Evolutionary conservation across 2,888 invertebrate genomes (phyloP).

Genomic region (Keiferia lycopersicella): DNA sequence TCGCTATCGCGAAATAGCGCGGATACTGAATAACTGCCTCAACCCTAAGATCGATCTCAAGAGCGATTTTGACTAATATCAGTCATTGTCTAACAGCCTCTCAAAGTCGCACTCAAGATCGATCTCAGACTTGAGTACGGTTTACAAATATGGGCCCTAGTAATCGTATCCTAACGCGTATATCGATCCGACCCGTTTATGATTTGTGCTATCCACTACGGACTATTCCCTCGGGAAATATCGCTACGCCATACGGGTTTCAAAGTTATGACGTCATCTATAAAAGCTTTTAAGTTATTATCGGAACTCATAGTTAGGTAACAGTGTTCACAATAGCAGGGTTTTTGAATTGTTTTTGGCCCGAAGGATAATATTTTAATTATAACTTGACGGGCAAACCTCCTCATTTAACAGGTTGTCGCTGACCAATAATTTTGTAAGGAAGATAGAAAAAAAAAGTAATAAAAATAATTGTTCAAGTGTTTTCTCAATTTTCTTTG

Average conservation of each 20-base stretch:
- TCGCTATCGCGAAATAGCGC: not conserved
- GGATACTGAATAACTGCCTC: not conserved
- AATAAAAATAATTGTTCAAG: too few species aligned
- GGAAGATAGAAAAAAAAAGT: too few species aligned
- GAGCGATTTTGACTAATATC: too few species aligned
- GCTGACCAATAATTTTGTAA: too few species aligned
- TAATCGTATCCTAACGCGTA: not conserved
- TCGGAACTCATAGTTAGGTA: not conserved
- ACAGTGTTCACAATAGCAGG: too few species aligned
- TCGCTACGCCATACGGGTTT: not conserved
- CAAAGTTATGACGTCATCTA: not conserved
- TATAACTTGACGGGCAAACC: not conserved
- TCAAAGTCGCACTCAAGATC: too few species aligned
- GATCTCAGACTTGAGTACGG: too few species aligned
- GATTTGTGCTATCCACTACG: slow-evolving; percentile 3
- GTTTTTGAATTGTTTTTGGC: too few species aligned
- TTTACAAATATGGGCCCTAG: not conserved
- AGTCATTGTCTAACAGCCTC: too few species aligned
- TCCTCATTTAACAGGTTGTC: too few species aligned
- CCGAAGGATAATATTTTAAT: too few species aligned
- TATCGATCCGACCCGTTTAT: not conserved
- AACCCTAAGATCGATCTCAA: too few species aligned
- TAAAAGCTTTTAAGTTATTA: not conserved
- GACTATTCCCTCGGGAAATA: not conserved
- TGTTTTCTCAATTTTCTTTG: not conserved